Evolutionary conservation across 2,888 invertebrate species (phyloP), one percentile per base, ranked within the genome.

Genomic region (Agrotis exclamationis): DNA sequence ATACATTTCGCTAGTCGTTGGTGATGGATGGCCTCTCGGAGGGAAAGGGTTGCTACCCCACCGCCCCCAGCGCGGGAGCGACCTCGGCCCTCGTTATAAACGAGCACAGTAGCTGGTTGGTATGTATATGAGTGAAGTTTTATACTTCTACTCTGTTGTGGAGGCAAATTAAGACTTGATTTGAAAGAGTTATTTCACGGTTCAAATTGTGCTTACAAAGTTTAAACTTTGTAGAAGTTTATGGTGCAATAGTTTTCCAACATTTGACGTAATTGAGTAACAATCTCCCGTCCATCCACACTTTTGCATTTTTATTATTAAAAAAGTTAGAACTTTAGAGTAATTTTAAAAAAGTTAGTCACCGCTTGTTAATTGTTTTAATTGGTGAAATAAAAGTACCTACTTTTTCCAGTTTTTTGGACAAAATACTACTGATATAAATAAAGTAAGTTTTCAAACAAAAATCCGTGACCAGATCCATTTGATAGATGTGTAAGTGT

Each of bases 1-100:
- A 96, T 96, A 96, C 96, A 96, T 96, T 96, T 95, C 93, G 93
- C 93, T 90, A 87, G 92, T 91, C 91, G 88, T 84, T 86, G 84
- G 93, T 95, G 95, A 95, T 95, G 94, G 96, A 95, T 95, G 92
- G 88, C 88, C 80, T 78, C 80, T 80, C 74, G 86, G 85, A 89
- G 89, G 90, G 91, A 94, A 95, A 94, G 95, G 95, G 94, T 94
- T 93, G 90, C 90, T 80, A 73, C 88, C 88, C 76, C 39, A 39
- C 39, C 39, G 39, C 39, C 39, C 28, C 39, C 39, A 11, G 39
- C 39, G 11, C 39, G 39, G 39, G 39, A 11, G 90, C 90, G 79
- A 73, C 87, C 88, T 75, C 70, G 64, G 60, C 62, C 48, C 57
- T 50, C 53, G 53, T 64, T 64, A 68, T 53, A 75, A 62, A 59